phyloP scores from a whole-genome alignment of 2,888 invertebrate species.

The Eremobia ochroleuca region DNA sequence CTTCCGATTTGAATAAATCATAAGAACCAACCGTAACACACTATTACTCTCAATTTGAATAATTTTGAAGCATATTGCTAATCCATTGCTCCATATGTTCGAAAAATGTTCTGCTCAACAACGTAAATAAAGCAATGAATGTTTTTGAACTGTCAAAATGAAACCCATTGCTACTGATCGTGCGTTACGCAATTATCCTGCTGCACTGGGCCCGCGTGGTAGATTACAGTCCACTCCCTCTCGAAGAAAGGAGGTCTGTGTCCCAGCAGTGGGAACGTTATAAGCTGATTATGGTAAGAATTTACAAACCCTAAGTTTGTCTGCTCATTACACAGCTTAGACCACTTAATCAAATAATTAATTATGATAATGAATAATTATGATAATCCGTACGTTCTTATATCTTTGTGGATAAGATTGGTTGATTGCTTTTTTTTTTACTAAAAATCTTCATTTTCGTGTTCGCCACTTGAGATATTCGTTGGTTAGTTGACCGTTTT shows the following conservation, averaged over 20 bases:
- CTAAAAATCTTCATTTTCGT: slow-evolving; percentile 36
- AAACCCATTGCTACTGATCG: too few species aligned
- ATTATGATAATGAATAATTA: slow-evolving; percentile 52
- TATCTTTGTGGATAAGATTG: slow-evolving; percentile 36
- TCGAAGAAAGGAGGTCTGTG: neutral
- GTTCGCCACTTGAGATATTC: slow-evolving; percentile 16
- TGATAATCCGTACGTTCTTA: slow-evolving; percentile 35
- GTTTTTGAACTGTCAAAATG: too few species aligned
- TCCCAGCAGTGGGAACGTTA: neutral
- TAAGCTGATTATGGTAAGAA: neutral
- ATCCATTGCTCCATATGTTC: too few species aligned
- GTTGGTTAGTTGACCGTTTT: slow-evolving; percentile 35
- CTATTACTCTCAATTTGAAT: too few species aligned
- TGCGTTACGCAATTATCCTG: too few species aligned
- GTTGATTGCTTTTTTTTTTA: slow-evolving; percentile 23
- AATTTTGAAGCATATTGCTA: too few species aligned
- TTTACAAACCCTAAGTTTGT: neutral
- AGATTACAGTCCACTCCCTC: neutral
- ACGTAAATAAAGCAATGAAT: too few species aligned
- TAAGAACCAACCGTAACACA: slow-evolving; percentile 4
- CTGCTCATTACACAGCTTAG: neutral
- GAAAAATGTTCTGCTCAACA: too few species aligned
- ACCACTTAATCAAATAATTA: slow-evolving; percentile 49
- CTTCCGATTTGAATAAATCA: neutral
- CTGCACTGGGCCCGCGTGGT: neutral